phyloP scores from a whole-genome alignment of 2,113 vertebrate genomes.

The Gasterosteus nipponicus region DNA sequence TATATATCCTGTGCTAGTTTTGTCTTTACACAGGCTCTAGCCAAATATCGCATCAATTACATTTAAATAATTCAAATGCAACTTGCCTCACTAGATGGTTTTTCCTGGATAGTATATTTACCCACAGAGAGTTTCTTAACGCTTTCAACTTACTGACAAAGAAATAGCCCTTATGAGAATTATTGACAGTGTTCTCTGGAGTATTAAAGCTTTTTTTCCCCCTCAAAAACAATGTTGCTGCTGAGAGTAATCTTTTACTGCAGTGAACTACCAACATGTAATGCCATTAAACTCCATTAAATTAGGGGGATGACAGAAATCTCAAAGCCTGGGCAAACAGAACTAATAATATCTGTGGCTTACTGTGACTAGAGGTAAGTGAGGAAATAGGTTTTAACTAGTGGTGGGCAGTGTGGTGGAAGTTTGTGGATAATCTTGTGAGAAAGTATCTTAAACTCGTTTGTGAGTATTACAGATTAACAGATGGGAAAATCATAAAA shows the following conservation, averaged over 20 bases:
- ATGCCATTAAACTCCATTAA: constrained; percentile 14
- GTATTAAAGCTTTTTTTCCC: neutral
- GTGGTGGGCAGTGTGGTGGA: too few species aligned
- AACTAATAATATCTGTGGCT: neutral
- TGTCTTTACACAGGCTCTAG: neutral
- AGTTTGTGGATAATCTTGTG: too few species aligned
- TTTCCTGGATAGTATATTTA: neutral
- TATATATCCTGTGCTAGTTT: constrained; percentile 5
- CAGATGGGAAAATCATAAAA: too few species aligned
- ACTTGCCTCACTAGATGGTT: neutral
- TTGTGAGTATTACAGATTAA: too few species aligned
- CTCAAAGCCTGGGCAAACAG: constrained; percentile 12
- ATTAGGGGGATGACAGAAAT: constrained; percentile 5
- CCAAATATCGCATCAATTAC: constrained; percentile 20
- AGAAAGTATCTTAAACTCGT: too few species aligned
- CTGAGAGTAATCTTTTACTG: neutral
- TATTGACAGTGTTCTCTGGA: neutral
- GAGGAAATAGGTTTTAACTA: neutral
- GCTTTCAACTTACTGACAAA: neutral
- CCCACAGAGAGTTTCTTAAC: neutral
- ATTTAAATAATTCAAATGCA: constrained; percentile 6
- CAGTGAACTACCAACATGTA: neutral
- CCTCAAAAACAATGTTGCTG: neutral
- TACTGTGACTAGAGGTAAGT: neutral
- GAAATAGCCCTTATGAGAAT: constrained; percentile 8